Conservation (phyloP, 2,888 invertebrate genomes). For the Oscheius sp. region DNA sequence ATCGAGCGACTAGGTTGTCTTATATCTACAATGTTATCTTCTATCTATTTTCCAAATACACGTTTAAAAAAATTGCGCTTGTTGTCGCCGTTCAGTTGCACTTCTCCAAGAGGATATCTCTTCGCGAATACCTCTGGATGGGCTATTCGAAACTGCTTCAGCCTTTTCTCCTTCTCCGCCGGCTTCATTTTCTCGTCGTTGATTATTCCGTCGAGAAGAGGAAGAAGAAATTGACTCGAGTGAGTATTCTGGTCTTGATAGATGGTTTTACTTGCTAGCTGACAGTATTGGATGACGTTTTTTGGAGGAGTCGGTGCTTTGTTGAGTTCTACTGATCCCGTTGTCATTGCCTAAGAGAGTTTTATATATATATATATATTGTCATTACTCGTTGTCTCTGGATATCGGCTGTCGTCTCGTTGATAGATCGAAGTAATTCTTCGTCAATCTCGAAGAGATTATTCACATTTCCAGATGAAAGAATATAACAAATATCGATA, state of each 20-base stretch:
- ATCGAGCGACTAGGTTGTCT: not conserved
- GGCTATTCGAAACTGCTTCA: constrained; percentile 26
- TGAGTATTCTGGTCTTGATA: constrained; percentile 16
- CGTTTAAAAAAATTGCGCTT: constrained; percentile 2
- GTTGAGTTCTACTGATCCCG: constrained; percentile 15
- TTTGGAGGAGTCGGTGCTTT: constrained; percentile 17
- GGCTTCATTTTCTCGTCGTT: constrained; percentile 25
- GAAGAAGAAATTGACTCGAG: constrained; percentile 5
- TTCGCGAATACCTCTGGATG: constrained; percentile 29
- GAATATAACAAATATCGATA: not conserved
- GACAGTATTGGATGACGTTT: constrained; percentile 28
- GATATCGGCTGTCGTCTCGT: not conserved
- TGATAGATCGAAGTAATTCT: constrained; percentile 5
- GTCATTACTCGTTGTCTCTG: constrained; percentile 1
- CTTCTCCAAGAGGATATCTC: constrained; percentile 16
- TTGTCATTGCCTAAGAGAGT: not conserved
- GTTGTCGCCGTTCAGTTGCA: not conserved
- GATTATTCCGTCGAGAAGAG: constrained; percentile 19
- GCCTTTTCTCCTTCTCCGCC: constrained; percentile 19
- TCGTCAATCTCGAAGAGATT: constrained; percentile 22
- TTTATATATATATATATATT: not conserved
- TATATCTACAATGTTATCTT: not conserved
- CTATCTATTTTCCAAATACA: no score
- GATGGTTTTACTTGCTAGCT: not conserved
- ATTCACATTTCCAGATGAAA: constrained; percentile 3